These are phyloP conservation scores for Nephrotoma appendiculata DNA, from an alignment of 2,888 invertebrate species.

Conservation along the genomic window DNA sequence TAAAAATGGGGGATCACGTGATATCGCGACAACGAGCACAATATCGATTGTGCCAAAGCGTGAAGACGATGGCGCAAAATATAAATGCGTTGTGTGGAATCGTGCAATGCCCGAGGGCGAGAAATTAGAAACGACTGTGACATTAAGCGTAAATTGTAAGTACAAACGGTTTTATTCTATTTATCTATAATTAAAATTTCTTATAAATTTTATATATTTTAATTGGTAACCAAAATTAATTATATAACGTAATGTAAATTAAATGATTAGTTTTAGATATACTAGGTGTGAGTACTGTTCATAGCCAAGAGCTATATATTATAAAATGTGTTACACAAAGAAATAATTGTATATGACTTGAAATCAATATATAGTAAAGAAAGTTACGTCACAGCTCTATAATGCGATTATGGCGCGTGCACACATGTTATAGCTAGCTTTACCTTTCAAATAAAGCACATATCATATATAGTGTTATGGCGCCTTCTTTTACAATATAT, in stretches of 20 bases:
- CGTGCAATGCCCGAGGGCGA: slow-evolving; percentile 71
- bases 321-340: not conserved
- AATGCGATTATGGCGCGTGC: not conserved
- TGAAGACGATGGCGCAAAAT: slow-evolving; percentile 72
- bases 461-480: not conserved
- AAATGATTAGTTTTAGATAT: not conserved
- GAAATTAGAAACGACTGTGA: slow-evolving; percentile 63
- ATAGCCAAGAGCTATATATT: not conserved
- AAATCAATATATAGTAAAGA: not conserved
- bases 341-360: not conserved
- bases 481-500: not conserved
- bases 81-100: slow-evolving; percentile 79
- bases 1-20: slow-evolving; percentile 54
- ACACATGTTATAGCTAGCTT: not conserved
- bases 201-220: not conserved
- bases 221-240: not conserved
- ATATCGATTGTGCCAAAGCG: slow-evolving; percentile 61
- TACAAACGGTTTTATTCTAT: slow-evolving; percentile 20
- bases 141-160: slow-evolving; percentile 82
- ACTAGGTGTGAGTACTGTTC: not conserved
- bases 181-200: not conserved
- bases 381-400: not conserved
- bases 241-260: not conserved
- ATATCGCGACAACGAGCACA: slow-evolving; percentile 60
- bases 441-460: not conserved